Base-by-base conservation (phyloP, 1,140 invertebrate species). In the Mactra quadrangularis region DNA sequence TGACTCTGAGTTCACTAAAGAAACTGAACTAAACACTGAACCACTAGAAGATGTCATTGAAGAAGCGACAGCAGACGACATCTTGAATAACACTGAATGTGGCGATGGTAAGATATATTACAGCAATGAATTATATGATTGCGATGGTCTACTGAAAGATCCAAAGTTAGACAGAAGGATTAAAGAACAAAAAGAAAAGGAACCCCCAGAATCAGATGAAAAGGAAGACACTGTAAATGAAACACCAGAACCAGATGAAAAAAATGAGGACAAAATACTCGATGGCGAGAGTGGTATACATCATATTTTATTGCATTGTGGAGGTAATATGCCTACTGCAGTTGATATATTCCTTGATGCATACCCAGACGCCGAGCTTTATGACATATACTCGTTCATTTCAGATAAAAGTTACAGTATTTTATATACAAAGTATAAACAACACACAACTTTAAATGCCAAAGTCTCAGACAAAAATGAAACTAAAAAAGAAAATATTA, bases 111-210 rank as follows among this genome's bases (percentile, higher is more conserved):
- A 45, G 25, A 33, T 64, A 9, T 64, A 64, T 25, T 45, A 45
- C 35, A 64, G 60, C 47, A 64, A 64, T 45, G 35, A 45, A 3
- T 25, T 64, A n/a, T 64, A 64, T 22, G 60, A 64, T 22, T 64
- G 60, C 15, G 60, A 64, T 25, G 60, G 60, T 7, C 1, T 64
- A 41, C n/a, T 64, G 60, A 64, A 64, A 64, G 60, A 41, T 41
- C 17, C 35, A n/a, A n/a, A n/a, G n/a, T n/a, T n/a, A n/a, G 9
- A 35, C 19, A 33, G 25, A 7, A 9, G 4, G 1, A 27, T 22
- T 2, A 33, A 3, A 25, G 13, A 22, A 19, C 3, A 13, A 27
- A 45, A 33, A 15, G 38, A 41, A 0, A 27, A 64, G 22, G 19
- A 64, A 64, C 6, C 2, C 1, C 19, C 19, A 15, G 2, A 17